Evolutionary conservation across 2,797 vertebrate genomes (phyloP), one percentile per base, ranked within the genome.

Genomic region (Poeciliopsis paucimaculata): DNA sequence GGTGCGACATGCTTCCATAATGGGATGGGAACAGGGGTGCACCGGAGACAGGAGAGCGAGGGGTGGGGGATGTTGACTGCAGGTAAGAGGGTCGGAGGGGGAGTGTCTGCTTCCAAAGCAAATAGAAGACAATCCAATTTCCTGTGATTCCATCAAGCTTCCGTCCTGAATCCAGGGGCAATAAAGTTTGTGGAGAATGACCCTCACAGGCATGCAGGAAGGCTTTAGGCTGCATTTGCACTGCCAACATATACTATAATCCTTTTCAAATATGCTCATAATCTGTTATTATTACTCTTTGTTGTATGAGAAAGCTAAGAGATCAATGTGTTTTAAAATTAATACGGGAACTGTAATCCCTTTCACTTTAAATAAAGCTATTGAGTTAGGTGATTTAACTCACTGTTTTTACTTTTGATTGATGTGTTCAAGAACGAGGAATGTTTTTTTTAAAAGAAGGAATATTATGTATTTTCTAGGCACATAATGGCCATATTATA

Each of bases 51-150:
- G 93, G 64, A 75, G 45, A 10, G 55, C 31, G 94, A 93, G 94
- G 84, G n/a, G 13, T 93, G 94, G 93, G 89, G 13, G 55, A 1
- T 51, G 72, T 75, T 81, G 53, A 82, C 86, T 90, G 80, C 86
- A 92, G 91, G 90, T 91, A 92, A 89, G 57, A 49, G 76, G 41
- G 73, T n/a, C 45, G 62, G 77, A 76, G 75, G 47, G 78, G 72
- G 83, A 57, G 84, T 96, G 96, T 90, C 86, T 89, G 89, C 89
- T 96, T 96, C 96, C 94, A 96, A 96, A 97, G 96, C 96, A 98
- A 98, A 98, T 98, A 97, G 97, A 96, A 95, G 93, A 97, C 97
- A 98, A 99, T 99, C 97, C 98, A 99, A 98, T 99, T 98, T 98
- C 94, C 96, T 95, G 95, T 97, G 96, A 98, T 98, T 98, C 97